These are phyloP conservation scores for Parnassius smintheus DNA, from an alignment of 2,888 invertebrate species.

Conservation along the genomic window DNA sequence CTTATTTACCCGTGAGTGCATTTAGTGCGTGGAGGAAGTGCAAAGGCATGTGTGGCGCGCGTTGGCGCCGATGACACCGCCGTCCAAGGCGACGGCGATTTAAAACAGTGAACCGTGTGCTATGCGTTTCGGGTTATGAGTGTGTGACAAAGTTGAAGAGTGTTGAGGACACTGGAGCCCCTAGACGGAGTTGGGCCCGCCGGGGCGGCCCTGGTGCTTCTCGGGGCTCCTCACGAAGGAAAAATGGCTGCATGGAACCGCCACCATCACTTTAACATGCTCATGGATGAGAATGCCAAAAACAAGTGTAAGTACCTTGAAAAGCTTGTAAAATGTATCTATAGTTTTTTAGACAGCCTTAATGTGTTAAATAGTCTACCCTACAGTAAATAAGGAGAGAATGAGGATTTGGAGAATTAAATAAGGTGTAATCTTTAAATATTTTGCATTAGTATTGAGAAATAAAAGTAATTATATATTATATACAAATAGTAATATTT, in stretches of 20 bases:
- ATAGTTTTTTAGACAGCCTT: too few relatives aligned
- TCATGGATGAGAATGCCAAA: constrained; percentile 86
- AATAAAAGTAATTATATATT: too few relatives aligned
- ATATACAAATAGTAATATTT: too few relatives aligned
- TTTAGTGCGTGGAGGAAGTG: constrained; percentile 75
- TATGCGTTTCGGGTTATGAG: constrained; percentile 78
- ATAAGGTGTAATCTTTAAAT: too few relatives aligned
- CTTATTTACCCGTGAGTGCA: constrained; percentile 78
- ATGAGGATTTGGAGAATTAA: too few relatives aligned
- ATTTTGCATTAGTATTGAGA: too few relatives aligned
- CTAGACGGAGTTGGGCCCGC: constrained; percentile 83
- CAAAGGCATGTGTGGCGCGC: constrained; percentile 73
- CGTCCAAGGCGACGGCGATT: constrained; percentile 64
- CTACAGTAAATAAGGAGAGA: too few relatives aligned
- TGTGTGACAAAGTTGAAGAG: constrained; percentile 79
- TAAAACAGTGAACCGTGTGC: constrained; percentile 70
- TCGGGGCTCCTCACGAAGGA: constrained; percentile 82
- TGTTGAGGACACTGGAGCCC: constrained; percentile 83
- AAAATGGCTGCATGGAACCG: constrained; percentile 88
- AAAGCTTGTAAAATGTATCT: not conserved
- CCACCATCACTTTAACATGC: constrained; percentile 86
- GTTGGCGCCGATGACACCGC: constrained; percentile 74
- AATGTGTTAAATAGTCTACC: too few relatives aligned
- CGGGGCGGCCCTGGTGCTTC: constrained; percentile 81
- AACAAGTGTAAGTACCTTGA: constrained; percentile 82